These are phyloP conservation scores for Aporophyla nigra DNA, from an alignment of 2,888 invertebrate genomes.

Conservation along the genomic window DNA sequence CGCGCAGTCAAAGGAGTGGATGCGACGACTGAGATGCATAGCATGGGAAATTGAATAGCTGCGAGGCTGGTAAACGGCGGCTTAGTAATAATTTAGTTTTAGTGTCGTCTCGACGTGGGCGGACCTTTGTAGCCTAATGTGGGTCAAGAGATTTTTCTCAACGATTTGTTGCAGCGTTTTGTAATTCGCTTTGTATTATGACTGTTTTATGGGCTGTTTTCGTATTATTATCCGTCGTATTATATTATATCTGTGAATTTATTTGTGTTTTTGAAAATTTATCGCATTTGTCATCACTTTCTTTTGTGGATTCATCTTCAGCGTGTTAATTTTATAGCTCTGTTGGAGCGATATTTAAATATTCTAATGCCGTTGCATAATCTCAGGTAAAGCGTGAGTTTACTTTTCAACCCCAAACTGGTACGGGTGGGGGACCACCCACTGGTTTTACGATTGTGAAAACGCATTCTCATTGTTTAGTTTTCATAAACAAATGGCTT, in stretches of 20 bases:
- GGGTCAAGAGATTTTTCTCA: conserved; percentile 73
- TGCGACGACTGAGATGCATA: conserved; percentile 86
- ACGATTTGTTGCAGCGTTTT: conserved; percentile 70
- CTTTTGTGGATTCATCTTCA: conserved; percentile 33
- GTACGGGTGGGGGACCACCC: conserved; percentile 74
- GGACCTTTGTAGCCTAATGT: conserved; percentile 71
- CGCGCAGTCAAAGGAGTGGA: conserved; percentile 84
- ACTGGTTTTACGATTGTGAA: conserved; percentile 69
- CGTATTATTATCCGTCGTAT: conserved; percentile 47
- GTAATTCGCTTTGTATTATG: conserved; percentile 69
- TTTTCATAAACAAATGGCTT: conserved; percentile 71
- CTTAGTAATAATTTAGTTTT: conserved; percentile 86
- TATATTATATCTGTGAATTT: conserved; percentile 52
- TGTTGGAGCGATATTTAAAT: conserved; percentile 42
- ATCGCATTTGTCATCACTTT: conserved; percentile 46
- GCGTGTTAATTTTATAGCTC: conserved; percentile 46
- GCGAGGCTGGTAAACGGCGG: conserved; percentile 76
- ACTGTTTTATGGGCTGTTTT: conserved; percentile 70
- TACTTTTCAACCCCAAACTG: conserved; percentile 68
- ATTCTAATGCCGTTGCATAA: conserved; percentile 49
- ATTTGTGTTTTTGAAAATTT: conserved; percentile 68
- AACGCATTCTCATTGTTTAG: conserved; percentile 80
- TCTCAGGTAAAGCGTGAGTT: conserved; percentile 63
- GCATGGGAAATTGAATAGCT: conserved; percentile 87
- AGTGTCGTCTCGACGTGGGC: conserved; percentile 70